A percentile compares a stretch with the other conserved stretches of the same genome.
These are phyloP conservation scores for Tympanuchus pallidicinctus DNA, from an alignment of 2,113 vertebrate species.

Conservation along the genomic window DNA sequence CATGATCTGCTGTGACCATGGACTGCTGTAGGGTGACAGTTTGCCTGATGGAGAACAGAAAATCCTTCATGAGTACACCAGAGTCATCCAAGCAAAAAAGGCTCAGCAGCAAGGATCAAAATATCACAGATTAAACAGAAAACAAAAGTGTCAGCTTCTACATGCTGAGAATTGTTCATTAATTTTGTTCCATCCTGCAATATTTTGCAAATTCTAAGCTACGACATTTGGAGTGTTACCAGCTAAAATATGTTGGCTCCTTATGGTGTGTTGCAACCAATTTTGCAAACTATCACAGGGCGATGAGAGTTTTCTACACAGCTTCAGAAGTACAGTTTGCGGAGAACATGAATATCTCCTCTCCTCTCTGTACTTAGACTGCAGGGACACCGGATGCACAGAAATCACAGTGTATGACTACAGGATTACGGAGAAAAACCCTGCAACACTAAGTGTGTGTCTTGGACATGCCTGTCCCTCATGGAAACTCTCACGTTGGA, in stretches of 20 bases:
- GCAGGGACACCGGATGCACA: not conserved
- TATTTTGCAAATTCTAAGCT: slow-evolving; percentile 59
- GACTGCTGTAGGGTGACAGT: not conserved
- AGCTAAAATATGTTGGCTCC: slow-evolving; percentile 66
- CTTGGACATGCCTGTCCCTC: not conserved
- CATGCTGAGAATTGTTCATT: slow-evolving; percentile 12
- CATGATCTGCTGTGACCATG: not conserved
- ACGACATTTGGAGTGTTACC: slow-evolving; percentile 55
- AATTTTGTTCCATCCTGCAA: slow-evolving; percentile 14
- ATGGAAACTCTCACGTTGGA: not conserved
- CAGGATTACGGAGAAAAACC: not conserved
- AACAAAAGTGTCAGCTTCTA: not conserved
- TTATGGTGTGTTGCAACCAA: slow-evolving; percentile 41
- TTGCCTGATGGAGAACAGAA: not conserved
- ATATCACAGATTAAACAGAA: not conserved
- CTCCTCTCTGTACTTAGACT: accelerated
- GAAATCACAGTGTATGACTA: not conserved
- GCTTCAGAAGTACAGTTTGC: slow-evolving; percentile 8
- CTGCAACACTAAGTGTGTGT: accelerated
- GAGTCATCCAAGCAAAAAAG: not conserved
- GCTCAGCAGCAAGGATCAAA: not conserved
- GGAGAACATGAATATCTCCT: not conserved
- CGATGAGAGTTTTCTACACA: not conserved
- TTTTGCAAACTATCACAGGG: slow-evolving; percentile 34
- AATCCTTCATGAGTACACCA: not conserved